Evolutionary conservation across 1,140 invertebrate species (phyloP), one percentile per base, ranked within the genome.

Genomic region (Saccostrea cuccullata): DNA sequence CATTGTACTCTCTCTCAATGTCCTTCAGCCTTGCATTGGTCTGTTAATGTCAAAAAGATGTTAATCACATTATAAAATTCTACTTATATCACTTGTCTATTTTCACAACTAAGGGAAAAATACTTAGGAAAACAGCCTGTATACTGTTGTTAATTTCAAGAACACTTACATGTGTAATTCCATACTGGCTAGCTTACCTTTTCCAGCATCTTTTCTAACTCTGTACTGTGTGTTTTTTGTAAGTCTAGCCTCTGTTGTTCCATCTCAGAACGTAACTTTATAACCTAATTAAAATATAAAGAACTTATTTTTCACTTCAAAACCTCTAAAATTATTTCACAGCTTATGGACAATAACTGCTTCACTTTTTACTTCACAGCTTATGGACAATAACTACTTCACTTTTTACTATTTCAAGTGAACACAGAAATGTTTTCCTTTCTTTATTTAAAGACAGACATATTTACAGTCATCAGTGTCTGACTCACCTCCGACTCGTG

Each of bases 1-100:
- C 91, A 86, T 91, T 87, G 88, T 93, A 94, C 77, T 94, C 94
- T 89, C 89, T 94, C 82, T 94, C 94, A 85, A 95, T 93, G 82
- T 92, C 91, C 88, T 92, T 94, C 40, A 95, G 87, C 70, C 92
- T 90, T 2, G 89, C 87, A 89, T 94, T 94, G 12, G 94, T 94
- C 94, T 94, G 88, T 30, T 11, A 73, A 83, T n/a, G 40, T 12
- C 30, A 20, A 55, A 55, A 15, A 55, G n/a, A 55, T 55, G 82
- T 84, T n/a, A 2, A 55, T 55, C 8, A 0, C 5, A 9, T 55
- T 2, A 1, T n/a, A 23, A 84, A 47, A 84, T n/a, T 9, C 47
- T 47, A 47, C 47, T 47, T 36, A 36, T 36, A 36, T 36, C 30
- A 36, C 30, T 2, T 36, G 30, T 36, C 30, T 36, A 36, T 36